These are phyloP conservation scores for Parnassius smintheus DNA, from an alignment of 2,888 invertebrate genomes.

Conservation along the genomic window DNA sequence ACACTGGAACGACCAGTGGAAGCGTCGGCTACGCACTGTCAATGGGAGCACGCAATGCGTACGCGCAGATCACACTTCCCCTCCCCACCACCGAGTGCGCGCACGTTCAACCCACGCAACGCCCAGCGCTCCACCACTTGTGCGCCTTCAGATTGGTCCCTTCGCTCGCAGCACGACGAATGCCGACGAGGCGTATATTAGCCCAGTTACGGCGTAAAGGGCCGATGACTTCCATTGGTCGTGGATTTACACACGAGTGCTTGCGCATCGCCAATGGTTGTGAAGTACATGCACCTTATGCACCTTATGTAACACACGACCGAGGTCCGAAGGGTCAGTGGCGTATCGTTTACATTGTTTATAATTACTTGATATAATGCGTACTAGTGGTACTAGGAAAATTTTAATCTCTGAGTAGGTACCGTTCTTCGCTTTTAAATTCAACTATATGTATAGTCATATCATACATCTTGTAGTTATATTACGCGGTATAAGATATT, in stretches of 20 bases:
- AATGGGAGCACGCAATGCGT: conserved; percentile 62
- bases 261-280: conserved; percentile 6
- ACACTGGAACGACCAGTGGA: conserved; percentile 23
- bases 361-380: conserved; percentile 14
- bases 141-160: conserved; percentile 69
- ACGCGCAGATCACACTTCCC: conserved; percentile 51
- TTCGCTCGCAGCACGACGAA: conserved; percentile 55
- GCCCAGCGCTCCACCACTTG: conserved; percentile 51
- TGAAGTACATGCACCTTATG: neutral
- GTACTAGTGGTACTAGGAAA: neutral
- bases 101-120: conserved; percentile 45
- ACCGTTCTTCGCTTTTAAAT: too few species aligned
- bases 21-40: conserved; percentile 66
- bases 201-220: conserved; percentile 54
- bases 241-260: conserved; percentile 7
- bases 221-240: conserved; percentile 50
- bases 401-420: neutral
- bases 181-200: conserved; percentile 46
- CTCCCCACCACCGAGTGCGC: conserved; percentile 38
- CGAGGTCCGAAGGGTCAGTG: conserved; percentile 9
- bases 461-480: too few species aligned
- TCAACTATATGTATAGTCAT: too few species aligned
- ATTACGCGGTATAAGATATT: too few species aligned
- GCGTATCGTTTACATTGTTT: neutral
- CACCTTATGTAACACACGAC: neutral